Percentiles rank a stretch among this genome's conserved stretches.
Evolutionary conservation across 1,140 invertebrate genomes (phyloP).

Genomic region (Campoletis sonorensis): DNA sequence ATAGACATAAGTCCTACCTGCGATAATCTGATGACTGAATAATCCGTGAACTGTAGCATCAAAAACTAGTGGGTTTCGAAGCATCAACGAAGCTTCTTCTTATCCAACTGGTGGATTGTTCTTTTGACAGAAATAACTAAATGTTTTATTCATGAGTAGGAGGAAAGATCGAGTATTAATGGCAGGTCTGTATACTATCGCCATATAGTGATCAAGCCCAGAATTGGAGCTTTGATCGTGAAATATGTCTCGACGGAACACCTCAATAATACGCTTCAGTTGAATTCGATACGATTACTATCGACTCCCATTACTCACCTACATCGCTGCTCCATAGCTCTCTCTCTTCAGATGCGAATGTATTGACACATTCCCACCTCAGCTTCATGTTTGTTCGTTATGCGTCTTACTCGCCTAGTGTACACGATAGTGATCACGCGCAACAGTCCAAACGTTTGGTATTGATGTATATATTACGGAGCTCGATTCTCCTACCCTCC

Average conservation of each 20-base stretch:
- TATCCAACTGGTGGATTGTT: too few species aligned
- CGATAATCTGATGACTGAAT: too few species aligned
- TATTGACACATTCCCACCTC: neutral
- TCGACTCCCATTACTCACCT: neutral
- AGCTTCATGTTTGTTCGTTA: constrained; percentile 7
- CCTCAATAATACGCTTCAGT: neutral
- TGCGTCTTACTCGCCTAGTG: constrained; percentile 10
- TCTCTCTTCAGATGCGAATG: neutral
- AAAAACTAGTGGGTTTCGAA: too few species aligned
- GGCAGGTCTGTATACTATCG: neutral
- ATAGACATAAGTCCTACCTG: too few species aligned
- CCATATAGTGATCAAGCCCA: neutral
- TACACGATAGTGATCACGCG: constrained; percentile 23
- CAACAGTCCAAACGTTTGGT: neutral
- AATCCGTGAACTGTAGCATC: too few species aligned
- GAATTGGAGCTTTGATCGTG: constrained; percentile 29
- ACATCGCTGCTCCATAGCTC: neutral
- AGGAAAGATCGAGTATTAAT: neutral
- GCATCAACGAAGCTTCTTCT: too few species aligned
- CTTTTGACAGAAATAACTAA: too few species aligned
- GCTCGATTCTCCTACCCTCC: neutral
- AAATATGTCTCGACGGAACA: neutral
- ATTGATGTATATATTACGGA: neutral
- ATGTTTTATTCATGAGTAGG: too few species aligned
- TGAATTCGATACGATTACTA: constrained; percentile 12